phyloP scores from a whole-genome alignment of 2,113 vertebrate species.

The Cairina moschata region DNA sequence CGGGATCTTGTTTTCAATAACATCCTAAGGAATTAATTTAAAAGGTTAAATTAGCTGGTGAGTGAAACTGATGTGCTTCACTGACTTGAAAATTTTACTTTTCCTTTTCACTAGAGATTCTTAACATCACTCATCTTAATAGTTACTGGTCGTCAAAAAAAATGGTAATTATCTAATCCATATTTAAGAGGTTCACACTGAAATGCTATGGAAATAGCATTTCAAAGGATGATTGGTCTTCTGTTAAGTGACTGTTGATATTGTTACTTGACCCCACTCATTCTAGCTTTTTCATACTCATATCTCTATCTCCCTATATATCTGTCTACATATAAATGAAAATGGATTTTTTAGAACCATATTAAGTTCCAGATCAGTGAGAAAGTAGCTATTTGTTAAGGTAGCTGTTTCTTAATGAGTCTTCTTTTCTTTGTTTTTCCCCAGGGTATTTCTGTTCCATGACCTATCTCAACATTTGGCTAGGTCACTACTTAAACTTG shows the following conservation, averaged over 20 bases:
- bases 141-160: neutral
- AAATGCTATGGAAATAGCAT: neutral
- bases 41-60: neutral
- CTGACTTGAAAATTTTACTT: neutral
- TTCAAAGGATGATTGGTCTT: rapidly evolving
- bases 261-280: neutral
- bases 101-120: neutral
- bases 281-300: neutral
- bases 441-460: neutral
- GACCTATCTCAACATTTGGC: neutral
- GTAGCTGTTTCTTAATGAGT: neutral
- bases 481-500: neutral
- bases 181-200: neutral
- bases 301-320: neutral
- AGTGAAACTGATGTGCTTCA: neutral
- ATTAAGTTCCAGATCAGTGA: neutral
- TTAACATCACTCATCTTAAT: neutral
- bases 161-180: neutral
- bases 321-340: neutral
- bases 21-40: neutral
- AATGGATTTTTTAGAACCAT: neutral
- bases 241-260: neutral
- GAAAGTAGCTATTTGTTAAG: neutral
- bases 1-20: neutral
- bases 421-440: neutral